Evolutionary conservation across 2,113 vertebrate genomes (phyloP).

Genomic region (Serinus canaria): DNA sequence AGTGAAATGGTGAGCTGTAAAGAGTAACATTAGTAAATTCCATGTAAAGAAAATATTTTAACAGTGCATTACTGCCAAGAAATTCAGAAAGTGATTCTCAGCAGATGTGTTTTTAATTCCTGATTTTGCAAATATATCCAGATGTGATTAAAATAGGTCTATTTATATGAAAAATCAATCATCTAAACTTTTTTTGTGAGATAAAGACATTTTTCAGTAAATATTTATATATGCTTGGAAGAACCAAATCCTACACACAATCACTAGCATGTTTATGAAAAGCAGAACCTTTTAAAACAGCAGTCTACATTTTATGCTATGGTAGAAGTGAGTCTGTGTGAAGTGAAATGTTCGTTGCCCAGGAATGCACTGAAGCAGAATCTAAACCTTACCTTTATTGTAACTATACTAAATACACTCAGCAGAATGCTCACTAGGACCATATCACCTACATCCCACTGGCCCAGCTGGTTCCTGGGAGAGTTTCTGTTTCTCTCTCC

Average conservation of each 20-base stretch:
- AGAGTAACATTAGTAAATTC: neutral
- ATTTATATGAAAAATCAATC: neutral
- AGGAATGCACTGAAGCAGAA: neutral
- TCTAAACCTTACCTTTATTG: neutral
- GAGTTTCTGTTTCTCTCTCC: neutral
- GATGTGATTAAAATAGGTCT: neutral
- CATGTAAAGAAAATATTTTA: slow-evolving; percentile 40
- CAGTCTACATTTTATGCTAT: neutral
- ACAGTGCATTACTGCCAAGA: slow-evolving; percentile 4
- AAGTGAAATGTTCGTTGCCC: neutral
- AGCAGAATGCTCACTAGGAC: neutral
- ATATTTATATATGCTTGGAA: neutral
- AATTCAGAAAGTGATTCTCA: neutral
- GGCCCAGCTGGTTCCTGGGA: neutral
- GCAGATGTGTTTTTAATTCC: neutral
- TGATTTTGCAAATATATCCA: neutral
- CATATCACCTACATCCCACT: neutral
- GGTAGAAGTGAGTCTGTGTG: neutral
- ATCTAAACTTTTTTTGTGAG: neutral
- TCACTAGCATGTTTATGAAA: neutral
- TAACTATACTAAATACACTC: neutral
- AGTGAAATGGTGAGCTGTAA: neutral
- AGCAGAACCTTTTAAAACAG: neutral
- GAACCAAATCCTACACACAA: neutral
- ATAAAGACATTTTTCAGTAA: neutral